Percentiles rank a stretch among this genome's conserved stretches.
These are phyloP conservation scores for Macrosteles quadrilineatus DNA, from an alignment of 1,140 invertebrate species.

Conservation along the genomic window DNA sequence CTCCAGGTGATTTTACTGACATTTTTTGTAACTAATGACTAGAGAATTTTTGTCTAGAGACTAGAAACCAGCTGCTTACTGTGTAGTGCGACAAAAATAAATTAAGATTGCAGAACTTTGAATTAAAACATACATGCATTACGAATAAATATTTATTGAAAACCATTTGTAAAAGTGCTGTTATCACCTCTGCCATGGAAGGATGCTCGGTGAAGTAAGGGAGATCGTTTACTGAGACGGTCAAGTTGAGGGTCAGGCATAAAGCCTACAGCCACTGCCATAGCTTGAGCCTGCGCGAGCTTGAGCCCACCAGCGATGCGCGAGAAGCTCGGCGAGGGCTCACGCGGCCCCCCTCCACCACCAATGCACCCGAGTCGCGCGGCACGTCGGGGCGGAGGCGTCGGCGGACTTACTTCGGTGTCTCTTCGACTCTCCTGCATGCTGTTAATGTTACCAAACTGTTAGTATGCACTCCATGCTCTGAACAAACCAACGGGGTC, in stretches of 20 bases:
- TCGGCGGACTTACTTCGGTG: slow-evolving; percentile 56
- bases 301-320: slow-evolving; percentile 68
- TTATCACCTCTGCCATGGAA: slow-evolving; percentile 69
- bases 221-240: slow-evolving; percentile 37
- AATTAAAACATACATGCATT: too few species aligned
- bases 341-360: background rate
- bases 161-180: too few species aligned
- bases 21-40: too few species aligned
- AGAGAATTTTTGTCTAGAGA: too few species aligned
- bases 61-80: too few species aligned
- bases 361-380: slow-evolving; percentile 36
- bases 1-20: too few species aligned
- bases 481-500: too few species aligned
- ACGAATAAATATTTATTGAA: too few species aligned
- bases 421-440: slow-evolving; percentile 55
- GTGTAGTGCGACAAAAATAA: too few species aligned
- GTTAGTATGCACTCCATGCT: too few species aligned
- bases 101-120: too few species aligned
- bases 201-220: slow-evolving; percentile 64
- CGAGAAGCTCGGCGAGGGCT: slow-evolving; percentile 33
- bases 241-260: slow-evolving; percentile 51
- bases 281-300: slow-evolving; percentile 73
- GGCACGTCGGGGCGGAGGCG: slow-evolving; percentile 51
- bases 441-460: slow-evolving; percentile 45
- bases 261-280: slow-evolving; percentile 72